Percentiles rank a stretch among this genome's conserved stretches.
phyloP scores from a whole-genome alignment of 2,888 invertebrate genomes.

The Girardia tigrina region DNA sequence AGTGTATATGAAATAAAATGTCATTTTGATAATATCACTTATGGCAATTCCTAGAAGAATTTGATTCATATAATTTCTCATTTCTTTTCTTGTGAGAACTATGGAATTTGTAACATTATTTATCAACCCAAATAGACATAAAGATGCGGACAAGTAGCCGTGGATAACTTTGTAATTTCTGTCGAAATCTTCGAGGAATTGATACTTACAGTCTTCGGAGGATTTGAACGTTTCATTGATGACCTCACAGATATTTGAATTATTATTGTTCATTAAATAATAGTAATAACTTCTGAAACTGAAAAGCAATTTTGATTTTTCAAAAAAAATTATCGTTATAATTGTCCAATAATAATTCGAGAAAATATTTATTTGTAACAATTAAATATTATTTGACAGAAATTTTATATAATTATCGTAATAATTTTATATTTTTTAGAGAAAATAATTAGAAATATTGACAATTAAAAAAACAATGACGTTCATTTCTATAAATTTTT shows the following conservation, averaged over 20 bases:
- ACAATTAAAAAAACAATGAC: no score
- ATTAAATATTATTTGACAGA: no score
- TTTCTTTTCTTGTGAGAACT: slow-evolving; percentile 56
- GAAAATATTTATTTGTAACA: no score
- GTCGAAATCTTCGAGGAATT: not conserved
- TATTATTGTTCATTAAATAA: not conserved
- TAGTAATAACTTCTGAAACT: no score
- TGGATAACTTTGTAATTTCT: slow-evolving; percentile 54
- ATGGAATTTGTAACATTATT: slow-evolving; percentile 82
- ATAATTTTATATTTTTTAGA: no score
- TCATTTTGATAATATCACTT: slow-evolving; percentile 74
- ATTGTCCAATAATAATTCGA: no score
- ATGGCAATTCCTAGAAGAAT: slow-evolving; percentile 68
- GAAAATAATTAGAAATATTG: no score
- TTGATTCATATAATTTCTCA: slow-evolving; percentile 30
- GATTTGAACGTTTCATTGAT: not conserved
- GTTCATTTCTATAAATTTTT: no score
- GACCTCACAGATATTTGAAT: not conserved
- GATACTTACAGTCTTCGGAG: not conserved
- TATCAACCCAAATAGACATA: slow-evolving; percentile 76
- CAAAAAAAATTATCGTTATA: no score
- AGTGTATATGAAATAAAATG: slow-evolving; percentile 75
- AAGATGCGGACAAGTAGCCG: slow-evolving; percentile 69
- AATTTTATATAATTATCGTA: no score
- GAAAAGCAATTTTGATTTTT: no score